These are phyloP conservation scores for Aphidius ervi DNA, from an alignment of 1,140 invertebrate species.

Conservation along the genomic window DNA sequence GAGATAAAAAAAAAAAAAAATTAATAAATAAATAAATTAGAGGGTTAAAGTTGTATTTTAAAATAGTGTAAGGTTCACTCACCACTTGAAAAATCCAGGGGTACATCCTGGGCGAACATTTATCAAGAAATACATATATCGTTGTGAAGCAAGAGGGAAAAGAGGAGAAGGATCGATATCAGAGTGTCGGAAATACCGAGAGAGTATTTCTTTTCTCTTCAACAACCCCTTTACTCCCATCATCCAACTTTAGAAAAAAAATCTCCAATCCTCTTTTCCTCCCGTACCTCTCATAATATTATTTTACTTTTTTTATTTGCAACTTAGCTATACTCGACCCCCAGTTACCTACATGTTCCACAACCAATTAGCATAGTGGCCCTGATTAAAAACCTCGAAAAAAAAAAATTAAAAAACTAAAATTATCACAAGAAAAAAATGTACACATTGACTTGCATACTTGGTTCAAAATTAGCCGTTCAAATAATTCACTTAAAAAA, in stretches of 20 bases:
- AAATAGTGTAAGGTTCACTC: constrained; percentile 26
- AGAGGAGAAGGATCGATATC: constrained; percentile 8
- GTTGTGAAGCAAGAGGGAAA: constrained; percentile 1
- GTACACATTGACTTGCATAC: no score
- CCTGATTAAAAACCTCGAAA: constrained; percentile 34
- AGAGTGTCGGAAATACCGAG: constrained; percentile 8
- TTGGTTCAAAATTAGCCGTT: no score
- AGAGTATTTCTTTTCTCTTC: constrained; percentile 18
- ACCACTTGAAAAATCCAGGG: constrained; percentile 10
- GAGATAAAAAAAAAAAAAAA: no score
- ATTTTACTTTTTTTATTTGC: constrained; percentile 3
- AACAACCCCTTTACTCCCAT: constrained; percentile 2
- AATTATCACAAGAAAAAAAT: no score
- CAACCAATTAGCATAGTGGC: constrained; percentile 32
- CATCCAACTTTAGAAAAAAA: neutral
- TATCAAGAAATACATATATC: constrained; percentile 2
- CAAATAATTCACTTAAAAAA: no score
- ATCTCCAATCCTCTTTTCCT: neutral
- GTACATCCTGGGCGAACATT: constrained; percentile 3
- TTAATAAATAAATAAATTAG: no score
- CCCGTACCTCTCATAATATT: neutral
- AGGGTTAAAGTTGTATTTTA: constrained; percentile 4
- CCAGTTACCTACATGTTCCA: constrained; percentile 15
- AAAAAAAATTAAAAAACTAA: neutral
- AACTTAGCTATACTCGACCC: neutral